Conservation (phyloP, 2,113 vertebrate species). For the Silurus asotus region DNA sequence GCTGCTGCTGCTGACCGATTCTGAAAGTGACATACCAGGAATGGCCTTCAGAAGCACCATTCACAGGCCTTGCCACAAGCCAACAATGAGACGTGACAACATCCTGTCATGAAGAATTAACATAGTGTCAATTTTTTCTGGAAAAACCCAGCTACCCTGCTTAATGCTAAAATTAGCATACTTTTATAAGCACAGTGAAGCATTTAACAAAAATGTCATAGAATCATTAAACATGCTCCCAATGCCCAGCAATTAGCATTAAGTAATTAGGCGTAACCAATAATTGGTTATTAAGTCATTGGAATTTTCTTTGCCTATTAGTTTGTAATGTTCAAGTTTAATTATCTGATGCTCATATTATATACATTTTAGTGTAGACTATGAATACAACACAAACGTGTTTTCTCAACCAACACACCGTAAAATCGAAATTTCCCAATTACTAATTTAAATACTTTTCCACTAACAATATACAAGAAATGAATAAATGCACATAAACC, state of each 20-base stretch:
- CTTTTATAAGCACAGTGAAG: neutral
- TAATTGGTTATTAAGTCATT: too few species aligned
- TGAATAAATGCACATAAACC: too few species aligned
- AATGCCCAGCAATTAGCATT: neutral
- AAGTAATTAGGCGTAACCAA: neutral
- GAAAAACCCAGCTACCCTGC: neutral
- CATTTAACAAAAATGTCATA: neutral
- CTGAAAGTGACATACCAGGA: slow-evolving; percentile 22
- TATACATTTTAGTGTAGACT: neutral
- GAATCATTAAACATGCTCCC: neutral
- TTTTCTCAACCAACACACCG: neutral
- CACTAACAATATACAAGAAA: too few species aligned
- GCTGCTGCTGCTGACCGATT: slow-evolving; percentile 11
- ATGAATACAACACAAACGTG: neutral
- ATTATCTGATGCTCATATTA: neutral
- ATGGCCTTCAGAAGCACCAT: slow-evolving; percentile 6
- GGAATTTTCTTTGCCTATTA: neutral
- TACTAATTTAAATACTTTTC: too few species aligned
- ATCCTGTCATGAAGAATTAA: neutral
- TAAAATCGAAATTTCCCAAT: too few species aligned
- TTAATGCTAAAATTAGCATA: neutral
- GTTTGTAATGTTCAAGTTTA: neutral
- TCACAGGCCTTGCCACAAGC: neutral
- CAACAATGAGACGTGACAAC: neutral
- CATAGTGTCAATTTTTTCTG: slow-evolving; percentile 2